Evolutionary conservation across 2,797 vertebrate species (phyloP).

Genomic region (Argya squamiceps): DNA sequence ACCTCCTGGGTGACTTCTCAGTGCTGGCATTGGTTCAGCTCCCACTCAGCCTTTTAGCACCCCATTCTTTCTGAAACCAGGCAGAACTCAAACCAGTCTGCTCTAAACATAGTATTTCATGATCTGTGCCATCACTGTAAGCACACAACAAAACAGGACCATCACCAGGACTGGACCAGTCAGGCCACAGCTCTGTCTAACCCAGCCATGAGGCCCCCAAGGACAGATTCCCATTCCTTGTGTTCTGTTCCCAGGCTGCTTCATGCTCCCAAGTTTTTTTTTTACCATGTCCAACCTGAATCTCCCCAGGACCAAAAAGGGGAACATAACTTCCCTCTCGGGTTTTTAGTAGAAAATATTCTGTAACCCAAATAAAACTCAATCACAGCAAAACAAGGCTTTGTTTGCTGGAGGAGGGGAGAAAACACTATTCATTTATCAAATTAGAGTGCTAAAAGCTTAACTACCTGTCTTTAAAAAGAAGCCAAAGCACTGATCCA

Average conservation of each 20-base stretch:
- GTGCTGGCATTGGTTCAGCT: neutral
- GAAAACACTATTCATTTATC: neutral
- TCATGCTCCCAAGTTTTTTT: neutral
- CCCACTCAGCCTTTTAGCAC: neutral
- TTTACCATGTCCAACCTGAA: neutral
- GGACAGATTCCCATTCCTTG: neutral
- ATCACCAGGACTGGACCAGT: neutral
- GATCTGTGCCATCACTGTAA: neutral
- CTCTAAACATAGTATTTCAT: neutral
- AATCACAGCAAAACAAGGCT: neutral
- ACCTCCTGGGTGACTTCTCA: neutral
- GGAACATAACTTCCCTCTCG: neutral
- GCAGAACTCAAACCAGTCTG: neutral
- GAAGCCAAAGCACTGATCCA: constrained; percentile 28
- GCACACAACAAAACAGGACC: neutral
- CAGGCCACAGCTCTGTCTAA: neutral
- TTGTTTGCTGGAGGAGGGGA: neutral
- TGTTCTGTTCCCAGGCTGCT: neutral
- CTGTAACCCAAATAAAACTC: neutral
- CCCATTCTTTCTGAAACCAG: neutral
- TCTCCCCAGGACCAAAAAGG: neutral
- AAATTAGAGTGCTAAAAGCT: neutral
- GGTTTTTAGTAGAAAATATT: neutral
- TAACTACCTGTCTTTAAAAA: constrained; percentile 34
- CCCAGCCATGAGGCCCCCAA: neutral